Base-by-base conservation (phyloP, 2,113 vertebrate species). In the Alaudala cheleensis region DNA sequence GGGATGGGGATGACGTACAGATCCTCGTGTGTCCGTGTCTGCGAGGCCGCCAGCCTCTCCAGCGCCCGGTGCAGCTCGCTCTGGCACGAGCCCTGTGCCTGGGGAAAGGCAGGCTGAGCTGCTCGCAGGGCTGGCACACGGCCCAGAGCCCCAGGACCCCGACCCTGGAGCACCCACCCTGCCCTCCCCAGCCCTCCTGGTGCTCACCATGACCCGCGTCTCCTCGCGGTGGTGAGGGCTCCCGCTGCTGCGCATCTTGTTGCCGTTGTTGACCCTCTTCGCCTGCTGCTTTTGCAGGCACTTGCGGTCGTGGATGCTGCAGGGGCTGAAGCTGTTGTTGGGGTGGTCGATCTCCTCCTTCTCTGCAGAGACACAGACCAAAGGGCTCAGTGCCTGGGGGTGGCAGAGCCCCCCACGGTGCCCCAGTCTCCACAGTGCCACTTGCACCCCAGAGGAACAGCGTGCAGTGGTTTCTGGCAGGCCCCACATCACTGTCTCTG, bases 1-100 rank as follows among this genome's bases (percentile, higher is more conserved):
- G 99, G 99, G 82, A 99, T 99, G 81, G 99, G 99, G 96, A 99
- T 99, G 73, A 98, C 97, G 28, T 99, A 98, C 84, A 99, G 98
- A 65, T 99, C 99, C 54, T 99, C 99, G 0, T 99, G 99, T 0
- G 99, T 99, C 60, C 99, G 98, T 84, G 97, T 98, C 90, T 98
- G 98, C 0, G 98, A 98, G 73, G 98, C 98, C 1, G 98, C 98
- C 97, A 99, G 93, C 70, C 98, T 96, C 96, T 99, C 99, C 97
- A 99, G 81, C 0, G 99, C 99, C 92, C 98, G 97, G 91, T 99
- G 99, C 47, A 99, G 98, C 96, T 99, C 98, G 1, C 98, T 98
- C 67, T 99, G 99, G 92, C 99, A 99, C 2, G 98, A 98, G 60
- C 99, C 99, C 98, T 99, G 98, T 2, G 88, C 95, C 97, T 98